Conservation (phyloP, 1,140 invertebrate genomes). For the Cecropterus lyciades region DNA sequence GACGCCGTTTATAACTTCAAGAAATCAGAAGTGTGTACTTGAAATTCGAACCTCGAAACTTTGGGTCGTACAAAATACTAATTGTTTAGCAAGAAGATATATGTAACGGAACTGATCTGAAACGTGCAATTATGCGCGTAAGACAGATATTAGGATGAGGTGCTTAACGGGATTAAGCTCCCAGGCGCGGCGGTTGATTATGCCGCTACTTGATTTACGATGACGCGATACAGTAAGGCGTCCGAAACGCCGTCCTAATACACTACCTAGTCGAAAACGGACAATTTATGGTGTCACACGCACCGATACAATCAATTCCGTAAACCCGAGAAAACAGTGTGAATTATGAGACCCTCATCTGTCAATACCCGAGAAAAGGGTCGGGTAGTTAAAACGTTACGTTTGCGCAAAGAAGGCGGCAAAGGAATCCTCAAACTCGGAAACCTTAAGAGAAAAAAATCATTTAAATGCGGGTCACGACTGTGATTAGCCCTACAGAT, state of each 20-base stretch:
- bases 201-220: slow-evolving; percentile 79
- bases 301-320: slow-evolving; percentile 66
- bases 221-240: slow-evolving; percentile 69
- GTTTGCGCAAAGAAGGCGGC: slow-evolving; percentile 53
- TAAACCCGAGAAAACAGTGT: slow-evolving; percentile 56
- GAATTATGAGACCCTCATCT: slow-evolving; percentile 72
- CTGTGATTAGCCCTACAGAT: slow-evolving; percentile 62
- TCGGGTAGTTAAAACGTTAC: slow-evolving; percentile 49
- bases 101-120: slow-evolving; percentile 56
- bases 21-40: neutral
- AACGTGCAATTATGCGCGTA: slow-evolving; percentile 65
- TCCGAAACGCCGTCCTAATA: slow-evolving; percentile 58
- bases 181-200: slow-evolving; percentile 70
- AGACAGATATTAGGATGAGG: slow-evolving; percentile 70
- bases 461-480: slow-evolving; percentile 76
- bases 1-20: no score
- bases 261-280: slow-evolving; percentile 50
- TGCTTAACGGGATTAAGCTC: slow-evolving; percentile 73
- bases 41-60: no score
- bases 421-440: slow-evolving; percentile 49
- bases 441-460: slow-evolving; percentile 62
- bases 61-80: no score
- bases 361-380: slow-evolving; percentile 69
- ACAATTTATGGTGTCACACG: slow-evolving; percentile 71
- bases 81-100: slow-evolving; percentile 27